These are phyloP conservation scores for Saccopteryx bilineata DNA, from an alignment of 2,113 vertebrate genomes.

Conservation along the genomic window DNA sequence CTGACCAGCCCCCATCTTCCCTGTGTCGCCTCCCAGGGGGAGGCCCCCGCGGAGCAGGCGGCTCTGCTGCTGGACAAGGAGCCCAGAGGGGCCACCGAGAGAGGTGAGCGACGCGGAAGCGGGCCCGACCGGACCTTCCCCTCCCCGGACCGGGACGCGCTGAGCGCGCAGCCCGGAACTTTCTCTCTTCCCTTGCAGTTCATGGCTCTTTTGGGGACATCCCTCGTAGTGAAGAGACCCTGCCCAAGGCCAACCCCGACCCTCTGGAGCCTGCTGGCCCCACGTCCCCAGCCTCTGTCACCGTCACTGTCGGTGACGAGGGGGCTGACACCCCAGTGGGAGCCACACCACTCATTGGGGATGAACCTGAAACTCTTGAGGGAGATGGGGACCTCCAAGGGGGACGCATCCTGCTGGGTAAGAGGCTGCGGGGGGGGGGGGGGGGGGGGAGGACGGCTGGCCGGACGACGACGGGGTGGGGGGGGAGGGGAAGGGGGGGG, in stretches of 20 bases:
- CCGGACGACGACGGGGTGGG: neutral
- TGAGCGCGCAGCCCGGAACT: neutral
- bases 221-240: conserved; percentile 65
- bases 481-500: neutral
- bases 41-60: conserved; percentile 81
- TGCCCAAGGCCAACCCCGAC: conserved; percentile 72
- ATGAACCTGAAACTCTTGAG: conserved; percentile 77
- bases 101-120: conserved; percentile 72
- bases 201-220: conserved; percentile 74
- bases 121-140: neutral
- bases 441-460: neutral
- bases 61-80: conserved; percentile 81
- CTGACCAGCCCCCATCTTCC: conserved; percentile 74
- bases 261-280: conserved; percentile 77
- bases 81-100: conserved; percentile 68
- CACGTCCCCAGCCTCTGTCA: conserved; percentile 82
- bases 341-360: conserved; percentile 69
- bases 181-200: conserved; percentile 79
- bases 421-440: neutral
- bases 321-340: conserved; percentile 79
- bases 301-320: conserved; percentile 83
- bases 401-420: conserved; percentile 78
- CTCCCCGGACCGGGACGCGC: neutral
- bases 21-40: conserved; percentile 82
- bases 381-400: conserved; percentile 76